A percentile compares a stretch with the other conserved stretches of the same genome.
Conservation (phyloP, 1,140 invertebrate genomes). For the Diorhabda sublineata region DNA sequence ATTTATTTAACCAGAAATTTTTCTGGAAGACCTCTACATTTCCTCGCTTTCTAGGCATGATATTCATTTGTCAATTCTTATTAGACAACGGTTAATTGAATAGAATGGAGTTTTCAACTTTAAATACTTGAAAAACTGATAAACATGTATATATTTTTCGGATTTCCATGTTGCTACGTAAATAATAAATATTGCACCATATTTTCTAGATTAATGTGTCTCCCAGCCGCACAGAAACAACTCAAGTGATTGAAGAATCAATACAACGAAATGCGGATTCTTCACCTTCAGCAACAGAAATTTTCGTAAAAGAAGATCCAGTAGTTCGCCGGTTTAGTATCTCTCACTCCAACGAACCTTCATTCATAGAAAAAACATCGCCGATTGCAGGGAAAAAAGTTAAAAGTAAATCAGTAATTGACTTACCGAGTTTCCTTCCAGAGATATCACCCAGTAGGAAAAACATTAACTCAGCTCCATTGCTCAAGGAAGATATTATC, state of each 20-base stretch:
- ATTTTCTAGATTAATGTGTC: no score
- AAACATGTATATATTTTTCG: no score
- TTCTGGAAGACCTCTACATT: no score
- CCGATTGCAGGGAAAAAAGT: conserved; percentile 9
- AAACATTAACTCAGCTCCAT: conserved; percentile 38
- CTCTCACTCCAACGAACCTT: conserved; percentile 7
- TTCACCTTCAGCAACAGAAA: not conserved
- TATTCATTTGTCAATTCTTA: no score
- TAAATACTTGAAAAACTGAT: no score
- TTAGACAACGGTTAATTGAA: no score
- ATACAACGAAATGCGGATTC: conserved; percentile 9
- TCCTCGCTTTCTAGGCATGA: no score
- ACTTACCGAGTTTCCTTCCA: conserved; percentile 29
- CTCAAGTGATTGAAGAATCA: conserved; percentile 16
- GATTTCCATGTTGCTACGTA: no score
- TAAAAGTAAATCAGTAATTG: conserved; percentile 31
- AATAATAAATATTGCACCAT: no score
- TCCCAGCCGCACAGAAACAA: conserved; percentile 19
- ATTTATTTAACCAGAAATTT: no score
- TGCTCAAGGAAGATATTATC: conserved; percentile 31
- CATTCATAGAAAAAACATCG: not conserved
- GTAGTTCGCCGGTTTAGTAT: conserved; percentile 9
- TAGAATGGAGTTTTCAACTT: no score
- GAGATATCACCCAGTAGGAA: conserved; percentile 32
- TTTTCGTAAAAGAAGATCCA: not conserved